Percentiles rank a stretch among this genome's conserved stretches.
These are phyloP conservation scores for Pelobates cultripes DNA, from an alignment of 2,797 vertebrate species.

Conservation along the genomic window DNA sequence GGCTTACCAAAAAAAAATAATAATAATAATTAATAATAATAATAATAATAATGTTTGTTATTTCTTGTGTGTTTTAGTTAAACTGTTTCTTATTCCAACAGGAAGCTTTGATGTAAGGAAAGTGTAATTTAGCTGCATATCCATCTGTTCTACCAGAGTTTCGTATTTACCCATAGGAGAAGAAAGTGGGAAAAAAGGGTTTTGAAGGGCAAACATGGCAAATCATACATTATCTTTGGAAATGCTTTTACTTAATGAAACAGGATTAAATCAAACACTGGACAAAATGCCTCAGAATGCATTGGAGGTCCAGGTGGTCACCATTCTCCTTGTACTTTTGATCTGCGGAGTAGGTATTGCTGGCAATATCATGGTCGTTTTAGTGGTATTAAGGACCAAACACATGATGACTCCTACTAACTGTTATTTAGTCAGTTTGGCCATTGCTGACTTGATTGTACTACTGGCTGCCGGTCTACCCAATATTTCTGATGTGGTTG, in stretches of 20 bases:
- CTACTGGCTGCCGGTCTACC: constrained; percentile 84
- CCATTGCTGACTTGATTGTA: constrained; percentile 83
- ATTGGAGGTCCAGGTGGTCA: constrained; percentile 79
- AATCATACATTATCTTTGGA: constrained; percentile 57
- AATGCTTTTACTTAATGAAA: constrained; percentile 28
- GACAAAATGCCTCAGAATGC: constrained; percentile 76
- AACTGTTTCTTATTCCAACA: constrained; percentile 12
- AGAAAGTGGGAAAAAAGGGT: too few species aligned
- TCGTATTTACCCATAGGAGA: too few species aligned
- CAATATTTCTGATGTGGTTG: constrained; percentile 80
- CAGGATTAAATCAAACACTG: constrained; percentile 51
- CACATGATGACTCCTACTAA: constrained; percentile 90
- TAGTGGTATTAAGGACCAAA: constrained; percentile 83
- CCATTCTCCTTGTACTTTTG: constrained; percentile 79
- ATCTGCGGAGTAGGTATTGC: constrained; percentile 84
- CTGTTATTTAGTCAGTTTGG: constrained; percentile 90
- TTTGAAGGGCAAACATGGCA: constrained; percentile 56
- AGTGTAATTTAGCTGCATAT: background rate
- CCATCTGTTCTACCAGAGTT: background rate
- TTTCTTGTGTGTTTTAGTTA: too few species aligned
- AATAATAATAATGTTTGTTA: too few species aligned
- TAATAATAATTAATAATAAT: too few species aligned
- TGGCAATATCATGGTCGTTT: constrained; percentile 85
- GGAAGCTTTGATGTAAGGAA: constrained; percentile 26
- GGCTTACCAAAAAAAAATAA: too few species aligned